Evolutionary conservation across 2,113 vertebrate genomes (phyloP).

Genomic region (Morone saxatilis): DNA sequence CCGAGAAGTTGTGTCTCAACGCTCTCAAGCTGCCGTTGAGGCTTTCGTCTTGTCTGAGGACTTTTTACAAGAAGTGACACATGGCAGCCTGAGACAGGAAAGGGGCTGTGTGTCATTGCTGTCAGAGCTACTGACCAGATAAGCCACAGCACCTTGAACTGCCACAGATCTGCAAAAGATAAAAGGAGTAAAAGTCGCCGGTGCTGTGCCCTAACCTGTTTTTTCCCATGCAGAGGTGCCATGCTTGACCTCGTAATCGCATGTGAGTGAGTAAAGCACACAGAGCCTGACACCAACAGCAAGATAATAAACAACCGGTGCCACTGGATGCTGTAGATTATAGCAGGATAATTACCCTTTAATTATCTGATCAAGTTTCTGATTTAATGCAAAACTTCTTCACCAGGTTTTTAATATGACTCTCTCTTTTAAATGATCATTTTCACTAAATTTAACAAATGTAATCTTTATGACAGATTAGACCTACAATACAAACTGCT

Average conservation of each 20-base stretch:
- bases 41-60: conserved; percentile 67
- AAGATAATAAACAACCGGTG: conserved; percentile 25
- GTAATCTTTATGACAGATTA: background rate
- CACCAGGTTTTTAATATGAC: background rate
- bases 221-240: conserved; percentile 47
- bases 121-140: conserved; percentile 79
- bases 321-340: conserved; percentile 3
- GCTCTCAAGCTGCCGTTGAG: conserved; percentile 40
- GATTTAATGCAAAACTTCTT: background rate
- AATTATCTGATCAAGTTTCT: conserved; percentile 17
- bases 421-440: too few relatives aligned
- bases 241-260: conserved; percentile 55
- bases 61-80: conserved; percentile 83
- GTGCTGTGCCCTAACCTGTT: conserved; percentile 57
- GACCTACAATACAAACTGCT: background rate
- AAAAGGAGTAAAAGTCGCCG: conserved; percentile 40
- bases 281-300: conserved; percentile 27
- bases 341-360: background rate
- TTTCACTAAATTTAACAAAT: background rate
- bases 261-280: background rate
- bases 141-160: conserved; percentile 71
- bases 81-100: conserved; percentile 77
- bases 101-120: conserved; percentile 55
- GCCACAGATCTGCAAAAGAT: conserved; percentile 60
- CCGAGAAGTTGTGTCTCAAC: conserved; percentile 63